These are phyloP conservation scores for Meles meles DNA, from an alignment of 2,113 vertebrate species.

Conservation along the genomic window DNA sequence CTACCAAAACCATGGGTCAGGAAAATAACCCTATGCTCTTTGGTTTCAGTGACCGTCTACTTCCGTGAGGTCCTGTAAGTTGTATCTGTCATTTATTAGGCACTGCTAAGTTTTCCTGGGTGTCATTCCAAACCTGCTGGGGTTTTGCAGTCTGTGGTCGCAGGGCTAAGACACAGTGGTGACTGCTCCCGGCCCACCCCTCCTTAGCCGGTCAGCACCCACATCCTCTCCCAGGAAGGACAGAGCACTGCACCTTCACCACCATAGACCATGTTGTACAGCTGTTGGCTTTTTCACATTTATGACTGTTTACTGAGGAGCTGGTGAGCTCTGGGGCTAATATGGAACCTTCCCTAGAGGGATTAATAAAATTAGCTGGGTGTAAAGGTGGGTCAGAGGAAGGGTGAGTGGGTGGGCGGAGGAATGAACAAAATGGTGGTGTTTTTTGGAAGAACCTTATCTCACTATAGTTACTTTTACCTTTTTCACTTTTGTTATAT, in stretches of 20 bases:
- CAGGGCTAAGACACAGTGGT: background rate
- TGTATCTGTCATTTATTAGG: background rate
- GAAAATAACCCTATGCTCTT: constrained; percentile 4
- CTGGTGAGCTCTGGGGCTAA: background rate
- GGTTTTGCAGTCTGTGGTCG: background rate
- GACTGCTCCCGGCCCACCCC: background rate
- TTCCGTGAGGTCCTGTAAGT: constrained; percentile 4
- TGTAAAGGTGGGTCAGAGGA: constrained; percentile 6
- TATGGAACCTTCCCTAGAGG: background rate
- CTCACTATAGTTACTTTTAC: constrained; percentile 59
- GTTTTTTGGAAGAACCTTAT: constrained; percentile 60
- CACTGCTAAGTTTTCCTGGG: background rate
- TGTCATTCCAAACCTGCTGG: background rate
- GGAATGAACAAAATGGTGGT: background rate
- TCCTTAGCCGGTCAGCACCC: background rate
- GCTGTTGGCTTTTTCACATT: background rate
- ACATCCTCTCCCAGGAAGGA: background rate
- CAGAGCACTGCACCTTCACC: background rate
- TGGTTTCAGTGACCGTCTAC: constrained; percentile 30
- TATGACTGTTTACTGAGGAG: background rate
- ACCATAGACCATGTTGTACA: background rate
- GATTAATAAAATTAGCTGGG: background rate
- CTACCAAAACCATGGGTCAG: constrained; percentile 63
- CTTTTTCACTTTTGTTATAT: constrained; percentile 29
- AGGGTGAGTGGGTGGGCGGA: constrained; percentile 17